Base-by-base conservation (phyloP, 2,113 vertebrate genomes). In the Solea solea region DNA sequence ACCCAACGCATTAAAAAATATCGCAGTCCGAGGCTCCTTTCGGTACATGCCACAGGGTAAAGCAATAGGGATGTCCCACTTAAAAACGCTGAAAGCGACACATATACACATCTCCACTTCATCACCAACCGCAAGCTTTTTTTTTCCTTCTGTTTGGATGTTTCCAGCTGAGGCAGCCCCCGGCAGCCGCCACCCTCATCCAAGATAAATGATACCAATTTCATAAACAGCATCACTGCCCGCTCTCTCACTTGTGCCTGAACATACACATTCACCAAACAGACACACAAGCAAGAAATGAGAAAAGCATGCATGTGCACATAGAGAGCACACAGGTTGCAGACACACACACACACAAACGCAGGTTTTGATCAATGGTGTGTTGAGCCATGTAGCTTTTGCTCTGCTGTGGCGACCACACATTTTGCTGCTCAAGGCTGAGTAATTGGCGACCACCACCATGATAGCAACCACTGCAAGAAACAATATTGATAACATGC, bases 321-420 rank as follows among this genome's bases (percentile, higher is more conserved):
- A 27, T 4, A 28, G 39, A 63, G 51, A 69, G 72, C 70, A 77
- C 51, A 54, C 41, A 62, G 9, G 60, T 16, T 8, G 28, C 27
- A 39, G 57, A 58, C 56, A 41, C 74, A 27, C 58, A 9, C 46
- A 51, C 13, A 25, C 63, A 56, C 9, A 42, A 50, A 48, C 57
- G 65, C 79, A 77, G 72, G 61, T 74, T 88, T 86, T 89, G 85
- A 89, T 91, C 89, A 87, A 91, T 89, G 74, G 78, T 68, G 28
- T 68, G 76, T 55, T 74, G 72, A 81, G 81, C 45, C 61, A 15
- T 76, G 73, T 69, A 67, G 84, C 69, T 48, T 76, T 73, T 59
- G 53, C 70, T 73, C 72, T 67, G 60, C 66, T 57, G 71, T 64
- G 49, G 68, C 53, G 66, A 67, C 85, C 83, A 76, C 79, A 78